Evolutionary conservation across 2,888 invertebrate genomes (phyloP), one percentile per base, ranked within the genome.

Genomic region (Neoaliturus tenellus): DNA sequence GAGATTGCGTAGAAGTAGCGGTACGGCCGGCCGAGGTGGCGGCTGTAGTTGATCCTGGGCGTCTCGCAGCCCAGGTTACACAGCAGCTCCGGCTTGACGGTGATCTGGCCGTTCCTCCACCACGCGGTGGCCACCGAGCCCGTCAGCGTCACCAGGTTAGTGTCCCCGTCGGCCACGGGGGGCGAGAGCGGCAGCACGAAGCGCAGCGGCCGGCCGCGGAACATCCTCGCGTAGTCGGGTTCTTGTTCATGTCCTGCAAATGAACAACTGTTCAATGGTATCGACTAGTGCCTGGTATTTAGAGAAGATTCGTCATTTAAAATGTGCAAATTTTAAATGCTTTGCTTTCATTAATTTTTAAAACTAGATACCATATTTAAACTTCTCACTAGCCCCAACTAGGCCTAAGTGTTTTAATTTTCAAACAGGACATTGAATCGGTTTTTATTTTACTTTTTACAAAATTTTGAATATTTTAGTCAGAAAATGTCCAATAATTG

Each of bases 1-100:
- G 96, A 96, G 85, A 97, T 97, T 0, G 96, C 98, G 89, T 98
- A 98, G 89, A 96, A 97, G 89, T 95, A 98, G 87, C 94, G 93
- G 90, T 98, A 98, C 0, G 94, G 93, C 86, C 92, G 94, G 84
- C 94, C 94, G 85, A 93, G 91, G 88, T 91, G 91, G 28, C 88
- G 89, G 17, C 95, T 95, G 87, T 96, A 96, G 90, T 97, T 94
- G 87, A 98, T 95, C 86, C 96, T 93, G 0, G 98, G 98, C 0
- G 98, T 97, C 90, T 98, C 98, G 89, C 97, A 97, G 48, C 97
- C 96, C 83, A 96, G 89, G 86, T 95, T 92, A 41, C 94, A 95
- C 0, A 97, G 90, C 73, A 93, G 89, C 88, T 93, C 94, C 0
- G 95, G 94, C 69, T 92, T 90, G 1, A 96, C 92, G 71, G 91